Evolutionary conservation across 2,888 invertebrate species (phyloP).

Genomic region (Phengaris arion): DNA sequence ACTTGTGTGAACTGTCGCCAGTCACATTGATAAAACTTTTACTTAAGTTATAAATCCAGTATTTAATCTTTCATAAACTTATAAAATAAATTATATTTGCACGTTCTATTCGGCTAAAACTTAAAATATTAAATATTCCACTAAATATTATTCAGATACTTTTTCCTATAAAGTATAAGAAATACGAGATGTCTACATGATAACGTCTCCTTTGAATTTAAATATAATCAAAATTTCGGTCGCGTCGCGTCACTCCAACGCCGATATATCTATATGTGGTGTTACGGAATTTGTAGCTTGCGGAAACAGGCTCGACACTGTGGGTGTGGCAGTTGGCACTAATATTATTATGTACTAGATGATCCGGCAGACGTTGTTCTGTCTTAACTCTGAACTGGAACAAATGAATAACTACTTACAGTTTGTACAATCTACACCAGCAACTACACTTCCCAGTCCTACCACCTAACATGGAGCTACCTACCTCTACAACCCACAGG

Average conservation of each 20-base stretch:
- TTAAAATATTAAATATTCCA: too few relatives aligned
- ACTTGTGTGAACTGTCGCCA: neutral
- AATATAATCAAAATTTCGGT: slow-evolving; percentile 5
- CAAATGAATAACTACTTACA: too few relatives aligned
- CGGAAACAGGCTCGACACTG: neutral
- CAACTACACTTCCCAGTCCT: too few relatives aligned
- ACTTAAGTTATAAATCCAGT: neutral
- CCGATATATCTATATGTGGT: neutral
- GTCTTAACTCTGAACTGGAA: too few relatives aligned
- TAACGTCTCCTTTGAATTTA: neutral
- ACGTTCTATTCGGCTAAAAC: too few relatives aligned
- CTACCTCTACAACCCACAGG: too few relatives aligned
- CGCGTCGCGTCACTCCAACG: neutral
- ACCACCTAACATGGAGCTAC: too few relatives aligned
- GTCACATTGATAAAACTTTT: neutral
- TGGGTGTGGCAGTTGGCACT: neutral
- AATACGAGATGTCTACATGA: neutral
- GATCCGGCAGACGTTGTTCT: too few relatives aligned
- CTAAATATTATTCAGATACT: too few relatives aligned
- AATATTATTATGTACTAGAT: neutral
- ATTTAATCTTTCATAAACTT: too few relatives aligned
- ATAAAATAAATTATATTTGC: too few relatives aligned
- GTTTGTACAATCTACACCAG: too few relatives aligned
- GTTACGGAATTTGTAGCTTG: neutral
- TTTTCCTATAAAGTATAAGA: neutral